phyloP scores from a whole-genome alignment of 2,113 vertebrate genomes.

The Stercorarius parasiticus region DNA sequence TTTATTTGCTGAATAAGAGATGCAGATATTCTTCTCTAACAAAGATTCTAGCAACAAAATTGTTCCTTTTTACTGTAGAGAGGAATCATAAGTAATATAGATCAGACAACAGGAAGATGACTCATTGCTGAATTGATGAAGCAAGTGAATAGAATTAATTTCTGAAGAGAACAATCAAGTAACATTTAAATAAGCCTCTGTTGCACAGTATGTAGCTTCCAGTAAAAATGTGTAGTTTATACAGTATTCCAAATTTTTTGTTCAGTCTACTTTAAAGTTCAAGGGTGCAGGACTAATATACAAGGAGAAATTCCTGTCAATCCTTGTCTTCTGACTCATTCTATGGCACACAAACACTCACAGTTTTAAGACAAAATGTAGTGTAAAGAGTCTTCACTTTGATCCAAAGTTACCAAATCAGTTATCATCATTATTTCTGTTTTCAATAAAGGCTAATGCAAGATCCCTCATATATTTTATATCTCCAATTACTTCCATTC shows the following conservation, averaged over 20 bases:
- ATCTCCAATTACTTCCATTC: background rate
- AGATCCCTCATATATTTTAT: background rate
- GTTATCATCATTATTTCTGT: background rate
- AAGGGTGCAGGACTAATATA: background rate
- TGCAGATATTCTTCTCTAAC: background rate
- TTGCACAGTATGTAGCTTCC: background rate
- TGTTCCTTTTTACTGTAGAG: background rate
- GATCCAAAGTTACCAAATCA: background rate
- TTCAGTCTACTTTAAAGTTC: slow-evolving; percentile 8
- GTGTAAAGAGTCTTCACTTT: background rate
- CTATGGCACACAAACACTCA: background rate
- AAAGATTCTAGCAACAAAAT: background rate
- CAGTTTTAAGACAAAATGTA: background rate
- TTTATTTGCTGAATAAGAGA: background rate
- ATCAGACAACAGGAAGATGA: background rate
- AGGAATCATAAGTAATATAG: background rate
- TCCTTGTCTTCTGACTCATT: background rate
- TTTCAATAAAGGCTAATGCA: background rate
- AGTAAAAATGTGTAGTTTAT: background rate
- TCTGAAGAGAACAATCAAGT: background rate
- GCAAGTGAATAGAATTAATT: slow-evolving; percentile 32
- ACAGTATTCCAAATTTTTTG: background rate
- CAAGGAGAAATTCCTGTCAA: background rate
- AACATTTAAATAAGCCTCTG: background rate
- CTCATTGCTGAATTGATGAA: background rate